Conservation (phyloP, 2,888 invertebrate species). For the Quadroppia sp. region DNA sequence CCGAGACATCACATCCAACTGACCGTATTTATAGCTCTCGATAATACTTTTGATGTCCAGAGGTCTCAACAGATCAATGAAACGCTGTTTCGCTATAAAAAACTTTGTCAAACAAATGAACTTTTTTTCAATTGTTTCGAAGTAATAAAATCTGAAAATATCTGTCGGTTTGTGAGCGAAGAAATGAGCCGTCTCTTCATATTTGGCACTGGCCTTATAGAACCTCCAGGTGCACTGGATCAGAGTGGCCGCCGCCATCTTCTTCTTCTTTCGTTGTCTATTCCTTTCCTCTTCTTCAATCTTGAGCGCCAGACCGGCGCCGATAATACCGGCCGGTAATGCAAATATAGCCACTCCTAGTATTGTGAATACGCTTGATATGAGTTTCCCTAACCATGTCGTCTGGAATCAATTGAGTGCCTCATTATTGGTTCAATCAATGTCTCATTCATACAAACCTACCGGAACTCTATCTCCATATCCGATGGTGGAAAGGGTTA, state of each 20-base stretch:
- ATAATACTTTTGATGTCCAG: constrained; percentile 38
- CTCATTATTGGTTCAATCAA: background rate
- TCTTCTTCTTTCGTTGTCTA: constrained; percentile 38
- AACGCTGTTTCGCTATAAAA: constrained; percentile 28
- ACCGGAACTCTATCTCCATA: constrained; percentile 39
- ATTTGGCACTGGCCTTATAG: constrained; percentile 29
- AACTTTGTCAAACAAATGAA: constrained; percentile 34
- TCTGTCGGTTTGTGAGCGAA: constrained; percentile 39
- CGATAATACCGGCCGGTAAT: constrained; percentile 41
- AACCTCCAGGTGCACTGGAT: constrained; percentile 41
- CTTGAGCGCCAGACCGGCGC: constrained; percentile 40
- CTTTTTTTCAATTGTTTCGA: constrained; percentile 35
- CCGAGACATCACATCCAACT: constrained; percentile 37
- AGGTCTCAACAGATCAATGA: constrained; percentile 37
- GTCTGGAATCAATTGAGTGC: background rate
- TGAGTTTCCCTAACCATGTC: constrained; percentile 37
- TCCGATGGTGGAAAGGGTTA: constrained; percentile 37
- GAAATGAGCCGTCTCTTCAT: constrained; percentile 16
- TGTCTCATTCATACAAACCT: background rate
- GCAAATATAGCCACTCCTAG: constrained; percentile 41
- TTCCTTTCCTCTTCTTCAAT: constrained; percentile 40
- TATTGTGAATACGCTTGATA: constrained; percentile 37
- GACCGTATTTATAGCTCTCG: constrained; percentile 42
- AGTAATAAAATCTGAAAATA: constrained; percentile 30
- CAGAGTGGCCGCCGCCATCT: constrained; percentile 35